Conservation (phyloP, 2,797 vertebrate species). For the Caiman crocodilus region DNA sequence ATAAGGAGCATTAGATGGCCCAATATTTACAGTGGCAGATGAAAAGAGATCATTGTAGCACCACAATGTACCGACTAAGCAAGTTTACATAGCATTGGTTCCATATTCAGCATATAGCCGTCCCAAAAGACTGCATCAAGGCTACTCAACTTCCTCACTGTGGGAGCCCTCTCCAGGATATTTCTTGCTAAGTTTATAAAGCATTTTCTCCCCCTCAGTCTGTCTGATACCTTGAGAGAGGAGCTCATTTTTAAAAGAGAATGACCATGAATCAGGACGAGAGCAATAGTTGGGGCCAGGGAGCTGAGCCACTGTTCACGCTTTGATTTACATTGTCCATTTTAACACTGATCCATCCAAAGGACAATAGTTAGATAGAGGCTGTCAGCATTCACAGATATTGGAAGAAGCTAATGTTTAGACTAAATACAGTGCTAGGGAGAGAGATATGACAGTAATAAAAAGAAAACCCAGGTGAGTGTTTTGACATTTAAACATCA, state of each 20-base stretch:
- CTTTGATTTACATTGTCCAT: slow-evolving; percentile 2
- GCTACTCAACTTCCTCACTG: background rate
- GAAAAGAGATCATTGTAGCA: slow-evolving; percentile 21
- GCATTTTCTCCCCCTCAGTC: background rate
- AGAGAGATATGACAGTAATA: slow-evolving; percentile 46
- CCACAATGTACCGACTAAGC: background rate
- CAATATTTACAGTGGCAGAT: slow-evolving; percentile 31
- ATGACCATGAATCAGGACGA: background rate
- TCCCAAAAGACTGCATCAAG: background rate
- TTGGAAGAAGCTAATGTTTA: slow-evolving; percentile 22
- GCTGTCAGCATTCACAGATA: background rate
- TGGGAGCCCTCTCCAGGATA: background rate
- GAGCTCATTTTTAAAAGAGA: background rate
- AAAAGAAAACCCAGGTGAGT: slow-evolving; percentile 44
- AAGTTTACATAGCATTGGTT: background rate
- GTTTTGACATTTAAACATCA: slow-evolving; percentile 65
- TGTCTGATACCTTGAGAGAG: background rate
- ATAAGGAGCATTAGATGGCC: background rate
- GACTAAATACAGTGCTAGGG: background rate
- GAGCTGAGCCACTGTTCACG: background rate
- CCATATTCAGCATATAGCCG: background rate
- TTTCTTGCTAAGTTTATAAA: background rate
- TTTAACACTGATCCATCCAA: background rate
- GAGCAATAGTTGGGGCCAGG: background rate
- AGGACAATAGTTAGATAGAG: slow-evolving; percentile 24